Conservation (phyloP, 2,888 invertebrate species). For the Lycocerus yunnanus region DNA sequence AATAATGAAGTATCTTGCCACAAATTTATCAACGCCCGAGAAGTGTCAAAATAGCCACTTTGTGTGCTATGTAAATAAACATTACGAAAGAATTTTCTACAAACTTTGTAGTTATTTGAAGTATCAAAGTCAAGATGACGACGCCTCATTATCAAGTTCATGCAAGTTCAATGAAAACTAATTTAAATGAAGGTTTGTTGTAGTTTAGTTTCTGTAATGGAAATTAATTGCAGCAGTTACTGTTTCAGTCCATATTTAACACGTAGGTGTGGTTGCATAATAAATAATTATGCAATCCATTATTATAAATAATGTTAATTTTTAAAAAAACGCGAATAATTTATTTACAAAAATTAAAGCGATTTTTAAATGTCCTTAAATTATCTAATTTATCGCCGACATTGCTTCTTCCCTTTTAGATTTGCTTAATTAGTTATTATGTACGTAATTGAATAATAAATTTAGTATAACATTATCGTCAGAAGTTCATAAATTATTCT, state of each 20-base stretch:
- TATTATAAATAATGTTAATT: background rate
- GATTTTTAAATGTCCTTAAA: background rate
- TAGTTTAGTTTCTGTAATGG: background rate
- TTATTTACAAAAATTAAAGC: background rate
- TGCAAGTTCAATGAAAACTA: background rate
- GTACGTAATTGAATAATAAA: background rate
- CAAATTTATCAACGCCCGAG: background rate
- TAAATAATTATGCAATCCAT: background rate
- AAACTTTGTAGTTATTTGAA: background rate
- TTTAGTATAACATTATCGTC: background rate
- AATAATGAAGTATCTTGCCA: background rate
- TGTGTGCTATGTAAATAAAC: background rate
- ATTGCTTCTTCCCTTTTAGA: background rate
- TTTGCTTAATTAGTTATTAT: background rate
- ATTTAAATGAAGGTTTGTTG: background rate
- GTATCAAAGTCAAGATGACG: constrained; percentile 1
- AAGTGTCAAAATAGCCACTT: background rate
- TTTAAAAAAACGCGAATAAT: background rate
- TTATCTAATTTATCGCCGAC: background rate
- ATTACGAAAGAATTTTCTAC: background rate
- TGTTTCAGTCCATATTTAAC: background rate
- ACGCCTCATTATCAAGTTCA: constrained; percentile 2
- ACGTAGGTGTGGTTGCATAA: background rate
- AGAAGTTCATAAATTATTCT: background rate
- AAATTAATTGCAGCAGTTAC: background rate